These are phyloP conservation scores for Brachyptera putata DNA, from an alignment of 2,888 invertebrate genomes.

Conservation along the genomic window DNA sequence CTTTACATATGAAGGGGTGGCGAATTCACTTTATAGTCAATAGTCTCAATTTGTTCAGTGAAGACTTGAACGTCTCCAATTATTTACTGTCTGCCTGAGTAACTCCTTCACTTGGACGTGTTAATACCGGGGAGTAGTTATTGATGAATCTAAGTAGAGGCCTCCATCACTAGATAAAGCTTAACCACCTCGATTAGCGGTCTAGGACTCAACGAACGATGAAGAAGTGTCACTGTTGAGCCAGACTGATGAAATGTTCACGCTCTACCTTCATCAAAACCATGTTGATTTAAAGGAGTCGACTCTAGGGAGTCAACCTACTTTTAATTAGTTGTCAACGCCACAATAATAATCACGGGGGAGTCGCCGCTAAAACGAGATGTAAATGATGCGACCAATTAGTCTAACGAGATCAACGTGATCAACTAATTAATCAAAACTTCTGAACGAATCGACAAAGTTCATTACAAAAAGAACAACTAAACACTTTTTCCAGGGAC, in stretches of 20 bases:
- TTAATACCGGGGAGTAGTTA: background rate
- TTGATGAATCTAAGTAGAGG: background rate
- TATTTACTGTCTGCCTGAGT: background rate
- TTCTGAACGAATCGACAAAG: background rate
- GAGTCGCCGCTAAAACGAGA: background rate
- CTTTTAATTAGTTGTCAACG: conserved; percentile 8
- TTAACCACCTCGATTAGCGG: background rate
- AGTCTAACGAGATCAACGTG: background rate
- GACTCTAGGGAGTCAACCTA: background rate
- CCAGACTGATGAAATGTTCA: background rate
- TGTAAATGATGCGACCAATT: background rate
- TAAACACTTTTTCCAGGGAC: too few species aligned
- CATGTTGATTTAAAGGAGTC: conserved; percentile 5
- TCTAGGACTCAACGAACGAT: background rate
- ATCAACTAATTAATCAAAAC: background rate
- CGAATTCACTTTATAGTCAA: too few species aligned
- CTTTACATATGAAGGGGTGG: too few species aligned
- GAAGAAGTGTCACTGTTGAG: background rate
- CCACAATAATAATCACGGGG: background rate
- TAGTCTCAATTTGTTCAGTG: too few species aligned
- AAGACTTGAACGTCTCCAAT: background rate
- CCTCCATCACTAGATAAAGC: too few species aligned
- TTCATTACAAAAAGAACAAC: too few species aligned
- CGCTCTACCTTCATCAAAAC: too few species aligned
- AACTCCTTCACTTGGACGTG: background rate